These are phyloP conservation scores for Strigamia crassipes DNA, from an alignment of 2,888 invertebrate species.

Conservation along the genomic window DNA sequence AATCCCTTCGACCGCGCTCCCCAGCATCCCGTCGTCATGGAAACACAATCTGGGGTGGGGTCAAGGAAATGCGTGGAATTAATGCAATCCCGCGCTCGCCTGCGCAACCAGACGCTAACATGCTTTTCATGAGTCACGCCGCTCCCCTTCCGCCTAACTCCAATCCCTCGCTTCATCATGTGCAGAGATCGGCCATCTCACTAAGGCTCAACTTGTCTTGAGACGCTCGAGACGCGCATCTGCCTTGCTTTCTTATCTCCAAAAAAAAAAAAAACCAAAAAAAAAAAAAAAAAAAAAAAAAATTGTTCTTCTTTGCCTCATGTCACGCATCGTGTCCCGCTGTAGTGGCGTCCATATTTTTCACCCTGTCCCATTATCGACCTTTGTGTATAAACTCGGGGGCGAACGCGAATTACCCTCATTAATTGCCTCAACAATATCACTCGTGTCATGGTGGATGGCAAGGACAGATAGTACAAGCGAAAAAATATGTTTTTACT, in stretches of 20 bases:
- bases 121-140: constrained; percentile 19
- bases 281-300: not conserved
- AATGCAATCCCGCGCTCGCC: constrained; percentile 16
- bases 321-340: constrained; percentile 22
- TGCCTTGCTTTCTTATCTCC: not conserved
- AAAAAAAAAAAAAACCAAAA: not conserved
- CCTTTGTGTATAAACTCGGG: not conserved
- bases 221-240: constrained; percentile 22
- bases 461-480: constrained; percentile 11
- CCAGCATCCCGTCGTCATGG: constrained; percentile 25
- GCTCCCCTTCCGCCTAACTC: not conserved
- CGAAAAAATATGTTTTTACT: constrained; percentile 14
- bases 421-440: constrained; percentile 26
- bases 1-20: constrained; percentile 6
- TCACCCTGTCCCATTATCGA: constrained; percentile 26
- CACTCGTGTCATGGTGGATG: constrained; percentile 22
- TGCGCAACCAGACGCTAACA: constrained; percentile 27
- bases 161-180: constrained; percentile 26
- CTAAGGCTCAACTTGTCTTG: constrained; percentile 26
- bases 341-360: constrained; percentile 18
- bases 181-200: not conserved
- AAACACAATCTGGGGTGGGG: constrained; percentile 22
- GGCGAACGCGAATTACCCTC: constrained; percentile 3
- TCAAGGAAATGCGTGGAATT: constrained; percentile 22
- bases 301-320: not conserved